These are phyloP conservation scores for Tricholaema leucomelas DNA, from an alignment of 2,113 vertebrate genomes.

Conservation along the genomic window DNA sequence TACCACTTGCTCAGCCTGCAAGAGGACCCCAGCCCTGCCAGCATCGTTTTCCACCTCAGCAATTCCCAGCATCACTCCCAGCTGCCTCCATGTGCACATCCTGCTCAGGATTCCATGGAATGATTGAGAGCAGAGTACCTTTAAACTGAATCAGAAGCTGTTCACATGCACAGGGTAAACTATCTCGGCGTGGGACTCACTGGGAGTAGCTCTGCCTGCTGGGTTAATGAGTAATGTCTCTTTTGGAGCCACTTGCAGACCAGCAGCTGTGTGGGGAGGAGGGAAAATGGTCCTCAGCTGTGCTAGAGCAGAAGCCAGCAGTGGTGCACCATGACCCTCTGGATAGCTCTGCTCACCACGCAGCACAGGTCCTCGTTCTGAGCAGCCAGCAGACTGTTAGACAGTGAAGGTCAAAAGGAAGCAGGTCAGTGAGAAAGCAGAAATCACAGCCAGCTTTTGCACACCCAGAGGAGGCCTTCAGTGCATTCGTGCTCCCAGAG, in stretches of 20 bases:
- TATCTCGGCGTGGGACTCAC: slow-evolving; percentile 37
- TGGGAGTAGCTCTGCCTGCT: not conserved
- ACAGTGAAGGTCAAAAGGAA: not conserved
- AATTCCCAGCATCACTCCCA: not conserved
- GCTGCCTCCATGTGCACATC: not conserved
- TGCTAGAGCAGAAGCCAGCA: not conserved
- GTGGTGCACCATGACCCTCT: not conserved
- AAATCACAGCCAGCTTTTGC: not conserved
- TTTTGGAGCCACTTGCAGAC: slow-evolving; percentile 40
- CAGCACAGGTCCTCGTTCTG: not conserved
- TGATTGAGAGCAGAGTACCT: slow-evolving; percentile 60
- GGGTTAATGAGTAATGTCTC: slow-evolving; percentile 51
- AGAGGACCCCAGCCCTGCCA: not conserved
- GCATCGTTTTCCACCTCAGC: not conserved
- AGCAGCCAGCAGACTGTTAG: not conserved
- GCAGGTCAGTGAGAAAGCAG: not conserved
- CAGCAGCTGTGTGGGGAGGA: not conserved
- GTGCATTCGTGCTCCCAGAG: fast-evolving
- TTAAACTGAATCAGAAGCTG: slow-evolving; percentile 65
- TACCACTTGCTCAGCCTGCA: not conserved
- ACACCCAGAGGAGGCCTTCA: not conserved
- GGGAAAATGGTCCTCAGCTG: not conserved
- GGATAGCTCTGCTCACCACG: not conserved
- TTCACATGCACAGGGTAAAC: slow-evolving; percentile 49
- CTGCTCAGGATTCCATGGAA: slow-evolving; percentile 53